Percentiles rank a stretch among this genome's conserved stretches.
phyloP scores from a whole-genome alignment of 2,797 vertebrate species.

The Acanthopagrus latus region DNA sequence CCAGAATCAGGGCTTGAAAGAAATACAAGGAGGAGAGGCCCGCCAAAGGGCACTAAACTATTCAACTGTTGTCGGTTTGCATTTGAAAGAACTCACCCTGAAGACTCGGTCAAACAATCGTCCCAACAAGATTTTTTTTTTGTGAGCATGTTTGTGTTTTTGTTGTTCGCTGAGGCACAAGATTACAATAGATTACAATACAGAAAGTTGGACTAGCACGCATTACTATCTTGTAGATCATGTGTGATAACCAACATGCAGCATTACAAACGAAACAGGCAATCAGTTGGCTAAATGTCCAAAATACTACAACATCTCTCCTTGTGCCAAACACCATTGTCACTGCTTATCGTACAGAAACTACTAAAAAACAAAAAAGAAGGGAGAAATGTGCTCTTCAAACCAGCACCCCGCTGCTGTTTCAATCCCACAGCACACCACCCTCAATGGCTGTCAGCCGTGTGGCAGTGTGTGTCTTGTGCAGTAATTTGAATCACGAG shows the following conservation, averaged over 20 bases:
- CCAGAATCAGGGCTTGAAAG: constrained; percentile 65
- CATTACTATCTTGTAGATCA: constrained; percentile 5
- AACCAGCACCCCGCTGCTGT: constrained; percentile 39
- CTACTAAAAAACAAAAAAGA: constrained; percentile 4
- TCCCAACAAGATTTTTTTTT: constrained; percentile 45
- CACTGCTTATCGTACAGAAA: constrained; percentile 13
- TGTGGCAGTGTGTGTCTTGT: constrained; percentile 58
- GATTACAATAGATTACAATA: background rate
- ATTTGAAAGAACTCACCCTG: constrained; percentile 76
- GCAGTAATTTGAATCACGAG: constrained; percentile 80
- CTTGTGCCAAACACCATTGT: constrained; percentile 18
- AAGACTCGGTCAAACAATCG: constrained; percentile 73
- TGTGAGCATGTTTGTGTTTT: constrained; percentile 36
- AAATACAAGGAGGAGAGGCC: constrained; percentile 56
- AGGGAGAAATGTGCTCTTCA: constrained; percentile 1
- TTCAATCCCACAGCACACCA: constrained; percentile 54
- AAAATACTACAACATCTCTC: constrained; percentile 23
- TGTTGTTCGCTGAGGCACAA: constrained; percentile 8
- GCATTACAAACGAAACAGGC: constrained; percentile 41
- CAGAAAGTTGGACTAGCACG: constrained; percentile 22
- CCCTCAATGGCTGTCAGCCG: constrained; percentile 70
- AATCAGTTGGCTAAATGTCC: constrained; percentile 22
- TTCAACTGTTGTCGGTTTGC: constrained; percentile 78
- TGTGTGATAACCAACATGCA: constrained; percentile 16
- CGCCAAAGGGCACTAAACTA: constrained; percentile 69